Evolutionary conservation across 2,797 vertebrate species (phyloP), one percentile per base, ranked within the genome.

Genomic region (Phrynocephalus forsythii): DNA sequence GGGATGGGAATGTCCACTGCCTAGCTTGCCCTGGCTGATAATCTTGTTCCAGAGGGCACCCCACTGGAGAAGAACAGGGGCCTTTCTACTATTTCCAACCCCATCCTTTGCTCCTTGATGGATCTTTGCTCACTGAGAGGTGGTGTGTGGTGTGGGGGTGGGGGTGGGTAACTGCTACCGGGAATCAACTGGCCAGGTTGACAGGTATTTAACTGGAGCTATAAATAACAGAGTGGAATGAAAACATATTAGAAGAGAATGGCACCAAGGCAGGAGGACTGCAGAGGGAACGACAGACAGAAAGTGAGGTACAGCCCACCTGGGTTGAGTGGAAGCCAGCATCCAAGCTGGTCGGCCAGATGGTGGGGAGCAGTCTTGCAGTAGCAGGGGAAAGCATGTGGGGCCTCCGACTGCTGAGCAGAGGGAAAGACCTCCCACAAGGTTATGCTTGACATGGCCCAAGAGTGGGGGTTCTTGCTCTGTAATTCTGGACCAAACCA

Each of bases 111-210:
- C 94, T 89, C 90, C 69, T 85, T 88, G 86, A 81, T 71, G 93
- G 91, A 95, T 90, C 88, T 91, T 91, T n/a, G 86, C 89, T 80
- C 94, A 90, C 90, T 89, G 91, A 90, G 90, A 15, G 92, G 91
- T 93, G 92, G 88, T 28, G 73, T 44, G 38, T 44, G 38, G 38
- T 44, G 38, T 44, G 38, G 4, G 38, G 3, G 38, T 44, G 38
- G 3, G 38, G 3, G 38, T 90, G 84, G 89, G 86, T 92, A 91
- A 91, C 86, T 75, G 89, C 82, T 91, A 79, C 92, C 38, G 90
- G n/a, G 38, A 85, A 86, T 89, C 91, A 90, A 89, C 80, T 24
- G 88, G 89, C 93, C 88, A 89, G 76, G 67, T 18, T 87, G 86
- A 92, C 90, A 84, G 90, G 38, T 83, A 84, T 90, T 90, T 91